These are phyloP conservation scores for Pemphredon lugubris DNA, from an alignment of 2,888 invertebrate genomes.

Conservation along the genomic window DNA sequence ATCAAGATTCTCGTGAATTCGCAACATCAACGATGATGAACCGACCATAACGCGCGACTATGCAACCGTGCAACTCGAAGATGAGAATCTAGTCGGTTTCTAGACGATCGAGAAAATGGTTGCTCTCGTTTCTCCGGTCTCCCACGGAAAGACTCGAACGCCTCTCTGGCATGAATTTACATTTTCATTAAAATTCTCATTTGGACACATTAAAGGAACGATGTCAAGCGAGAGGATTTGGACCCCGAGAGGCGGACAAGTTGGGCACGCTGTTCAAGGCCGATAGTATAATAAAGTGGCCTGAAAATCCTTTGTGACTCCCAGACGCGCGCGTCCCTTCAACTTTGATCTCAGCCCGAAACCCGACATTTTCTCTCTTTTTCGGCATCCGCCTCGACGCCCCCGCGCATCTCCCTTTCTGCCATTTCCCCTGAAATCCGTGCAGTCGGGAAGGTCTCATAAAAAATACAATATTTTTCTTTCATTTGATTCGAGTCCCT, in stretches of 20 bases:
- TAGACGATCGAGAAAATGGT: no score
- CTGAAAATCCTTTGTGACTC: slow-evolving; percentile 50
- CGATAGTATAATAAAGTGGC: slow-evolving; percentile 57
- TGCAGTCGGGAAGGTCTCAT: slow-evolving; percentile 26
- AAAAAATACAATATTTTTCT: slow-evolving; percentile 65
- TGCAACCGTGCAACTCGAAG: no score
- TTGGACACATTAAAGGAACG: slow-evolving; percentile 32
- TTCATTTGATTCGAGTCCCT: slow-evolving; percentile 38
- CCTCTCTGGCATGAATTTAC: slow-evolving; percentile 50
- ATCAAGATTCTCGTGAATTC: no score
- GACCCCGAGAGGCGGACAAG: slow-evolving; percentile 18
- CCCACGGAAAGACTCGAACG: no score
- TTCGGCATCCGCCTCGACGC: slow-evolving; percentile 23
- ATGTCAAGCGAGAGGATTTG: slow-evolving; percentile 21
- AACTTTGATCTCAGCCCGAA: slow-evolving; percentile 57
- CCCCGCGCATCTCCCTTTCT: slow-evolving; percentile 3
- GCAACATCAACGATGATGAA: no score
- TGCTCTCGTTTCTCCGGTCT: no score
- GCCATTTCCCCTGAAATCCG: background rate
- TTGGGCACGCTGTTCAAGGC: slow-evolving; percentile 23
- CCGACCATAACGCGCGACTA: no score
- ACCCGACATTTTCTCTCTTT: slow-evolving; percentile 39
- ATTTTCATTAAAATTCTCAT: slow-evolving; percentile 57
- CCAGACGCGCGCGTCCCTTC: slow-evolving; percentile 58
- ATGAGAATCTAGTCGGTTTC: no score